A percentile compares a stretch with the other conserved stretches of the same genome.
These are phyloP conservation scores for Eumaeus atala DNA, from an alignment of 1,140 invertebrate species.

Conservation along the genomic window DNA sequence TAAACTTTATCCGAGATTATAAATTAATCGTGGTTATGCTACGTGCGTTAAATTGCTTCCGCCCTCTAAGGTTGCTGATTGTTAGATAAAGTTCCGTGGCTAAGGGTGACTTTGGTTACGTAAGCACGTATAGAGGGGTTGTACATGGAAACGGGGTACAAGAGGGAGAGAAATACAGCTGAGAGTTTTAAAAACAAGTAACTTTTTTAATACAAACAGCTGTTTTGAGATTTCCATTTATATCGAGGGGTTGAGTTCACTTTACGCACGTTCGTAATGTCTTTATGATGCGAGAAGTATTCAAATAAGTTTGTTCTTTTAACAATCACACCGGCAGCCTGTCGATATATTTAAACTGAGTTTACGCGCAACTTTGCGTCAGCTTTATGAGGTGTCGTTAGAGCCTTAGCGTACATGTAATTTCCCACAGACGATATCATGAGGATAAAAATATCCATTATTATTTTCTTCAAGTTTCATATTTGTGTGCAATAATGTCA, in stretches of 20 bases:
- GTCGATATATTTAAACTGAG: no score
- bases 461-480: no score
- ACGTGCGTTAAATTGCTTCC: slow-evolving; percentile 6
- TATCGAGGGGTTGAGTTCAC: neutral
- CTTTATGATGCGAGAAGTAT: slow-evolving; percentile 7
- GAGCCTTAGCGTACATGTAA: no score
- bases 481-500: no score
- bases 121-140: neutral
- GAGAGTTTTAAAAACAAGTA: neutral
- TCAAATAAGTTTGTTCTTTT: neutral
- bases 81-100: slow-evolving; percentile 4
- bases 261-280: neutral
- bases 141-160: neutral
- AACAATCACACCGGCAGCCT: no score
- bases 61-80: slow-evolving; percentile 8
- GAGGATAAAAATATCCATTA: no score
- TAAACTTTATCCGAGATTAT: slow-evolving; percentile 4
- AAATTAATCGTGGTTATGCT: slow-evolving; percentile 1
- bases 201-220: slow-evolving; percentile 11
- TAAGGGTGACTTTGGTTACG: neutral
- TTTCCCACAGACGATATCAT: no score
- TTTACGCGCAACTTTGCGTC: no score
- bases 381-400: no score
- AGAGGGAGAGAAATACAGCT: neutral
- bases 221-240: slow-evolving; percentile 6